Percentiles rank a stretch among this genome's conserved stretches.
Evolutionary conservation across 30 jellyfish, hydroid and myxozoan genomes (phyloP).

Genomic region (Rhopilema esculentum): DNA sequence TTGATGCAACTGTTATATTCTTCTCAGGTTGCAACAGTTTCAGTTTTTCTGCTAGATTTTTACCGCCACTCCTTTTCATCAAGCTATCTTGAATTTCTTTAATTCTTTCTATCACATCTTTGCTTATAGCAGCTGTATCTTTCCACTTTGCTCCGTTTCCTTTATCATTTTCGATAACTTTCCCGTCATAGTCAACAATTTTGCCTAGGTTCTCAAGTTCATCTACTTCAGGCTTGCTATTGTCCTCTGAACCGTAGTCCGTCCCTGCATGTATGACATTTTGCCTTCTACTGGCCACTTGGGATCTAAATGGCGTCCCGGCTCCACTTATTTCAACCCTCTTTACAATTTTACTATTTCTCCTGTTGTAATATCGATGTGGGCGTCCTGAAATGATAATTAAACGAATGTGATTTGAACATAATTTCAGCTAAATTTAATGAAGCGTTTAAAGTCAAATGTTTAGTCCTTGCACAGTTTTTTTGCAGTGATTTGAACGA

Average conservation of each 20-base stretch:
- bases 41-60: constrained; percentile 76
- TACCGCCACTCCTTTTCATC: constrained; percentile 79
- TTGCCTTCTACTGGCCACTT: constrained; percentile 75
- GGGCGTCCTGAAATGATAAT: constrained; percentile 44
- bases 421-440: no score
- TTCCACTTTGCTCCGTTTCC: constrained; percentile 50
- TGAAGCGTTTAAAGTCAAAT: no score
- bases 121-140: constrained; percentile 70
- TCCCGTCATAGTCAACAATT: constrained; percentile 85
- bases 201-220: constrained; percentile 93
- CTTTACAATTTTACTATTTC: constrained; percentile 26
- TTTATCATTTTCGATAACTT: constrained; percentile 49
- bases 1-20: constrained; percentile 48
- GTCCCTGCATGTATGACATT: constrained; percentile 89
- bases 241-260: constrained; percentile 66
- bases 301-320: background rate
- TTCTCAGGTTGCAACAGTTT: constrained; percentile 79
- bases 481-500: no score
- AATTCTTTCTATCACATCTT: constrained; percentile 89
- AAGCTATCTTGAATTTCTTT: constrained; percentile 93
- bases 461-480: no score
- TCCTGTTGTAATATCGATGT: background rate
- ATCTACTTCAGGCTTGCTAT: constrained; percentile 70
- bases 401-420: background rate
- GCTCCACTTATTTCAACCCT: constrained; percentile 67